phyloP scores from a whole-genome alignment of 2,797 vertebrate genomes.

The Oryzias sinensis region DNA sequence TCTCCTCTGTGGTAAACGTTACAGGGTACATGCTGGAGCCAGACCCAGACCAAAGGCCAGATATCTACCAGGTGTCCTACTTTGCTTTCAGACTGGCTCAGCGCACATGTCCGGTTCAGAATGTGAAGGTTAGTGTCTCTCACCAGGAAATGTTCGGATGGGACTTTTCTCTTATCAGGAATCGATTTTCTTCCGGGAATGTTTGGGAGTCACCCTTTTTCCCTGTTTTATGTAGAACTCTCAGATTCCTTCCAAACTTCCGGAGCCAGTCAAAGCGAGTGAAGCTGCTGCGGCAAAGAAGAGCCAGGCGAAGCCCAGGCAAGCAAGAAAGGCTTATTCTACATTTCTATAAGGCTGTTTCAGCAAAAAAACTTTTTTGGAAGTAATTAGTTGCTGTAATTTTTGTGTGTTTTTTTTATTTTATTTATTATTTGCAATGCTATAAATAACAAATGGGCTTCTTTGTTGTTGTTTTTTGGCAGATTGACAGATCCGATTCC shows the following conservation, averaged over 20 bases:
- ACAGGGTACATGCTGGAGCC: constrained; percentile 98
- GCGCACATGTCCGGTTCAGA: constrained; percentile 91
- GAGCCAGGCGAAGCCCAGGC: constrained; percentile 93
- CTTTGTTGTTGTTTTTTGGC: constrained; percentile 20
- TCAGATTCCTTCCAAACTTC: constrained; percentile 89
- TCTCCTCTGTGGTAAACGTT: constrained; percentile 14
- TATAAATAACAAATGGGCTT: constrained; percentile 34
- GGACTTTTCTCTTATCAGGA: constrained; percentile 20
- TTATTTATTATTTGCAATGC: constrained; percentile 43
- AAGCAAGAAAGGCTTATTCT: constrained; percentile 42
- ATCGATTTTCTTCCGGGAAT: constrained; percentile 29
- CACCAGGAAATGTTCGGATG: no score
- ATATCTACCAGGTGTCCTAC: constrained; percentile 96
- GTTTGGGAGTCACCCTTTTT: constrained; percentile 7
- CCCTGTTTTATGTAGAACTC: constrained; percentile 81
- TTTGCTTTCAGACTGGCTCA: constrained; percentile 93
- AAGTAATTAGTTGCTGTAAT: constrained; percentile 26
- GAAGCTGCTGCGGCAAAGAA: constrained; percentile 97
- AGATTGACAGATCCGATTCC: constrained; percentile 96
- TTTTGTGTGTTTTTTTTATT: not conserved
- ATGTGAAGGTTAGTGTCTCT: constrained; percentile 84
- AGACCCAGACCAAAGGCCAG: constrained; percentile 94
- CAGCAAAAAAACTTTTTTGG: constrained; percentile 7
- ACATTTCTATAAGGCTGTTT: constrained; percentile 30
- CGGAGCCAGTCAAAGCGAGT: constrained; percentile 94